Evolutionary conservation across 1,140 invertebrate genomes (phyloP).

Genomic region (Colletes latitarsis): DNA sequence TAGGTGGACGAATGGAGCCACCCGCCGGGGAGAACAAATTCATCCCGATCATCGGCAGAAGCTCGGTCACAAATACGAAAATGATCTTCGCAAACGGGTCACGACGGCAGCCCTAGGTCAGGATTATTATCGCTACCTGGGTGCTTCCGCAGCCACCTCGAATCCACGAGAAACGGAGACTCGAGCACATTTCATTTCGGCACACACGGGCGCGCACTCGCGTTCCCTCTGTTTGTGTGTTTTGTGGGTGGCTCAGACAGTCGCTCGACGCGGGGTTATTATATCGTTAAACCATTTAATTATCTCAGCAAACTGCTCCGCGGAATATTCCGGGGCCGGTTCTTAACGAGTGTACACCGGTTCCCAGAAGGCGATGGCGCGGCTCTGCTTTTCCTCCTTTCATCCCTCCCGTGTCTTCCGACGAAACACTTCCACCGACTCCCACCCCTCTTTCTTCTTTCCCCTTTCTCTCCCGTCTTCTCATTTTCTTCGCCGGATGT

Average conservation of each 20-base stretch:
- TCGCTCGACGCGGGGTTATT: constrained; percentile 77
- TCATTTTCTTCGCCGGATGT: neutral
- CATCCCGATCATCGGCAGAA: constrained; percentile 26
- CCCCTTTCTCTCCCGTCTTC: constrained; percentile 1
- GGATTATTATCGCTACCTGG: constrained; percentile 57
- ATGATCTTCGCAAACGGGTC: constrained; percentile 36
- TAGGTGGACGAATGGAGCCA: neutral
- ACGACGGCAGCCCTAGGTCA: constrained; percentile 34
- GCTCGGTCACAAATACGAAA: constrained; percentile 34
- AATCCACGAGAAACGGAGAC: constrained; percentile 29
- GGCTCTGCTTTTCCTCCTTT: constrained; percentile 3
- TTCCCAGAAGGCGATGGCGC: constrained; percentile 23
- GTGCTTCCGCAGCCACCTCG: constrained; percentile 22
- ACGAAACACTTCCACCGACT: neutral
- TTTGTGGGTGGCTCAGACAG: constrained; percentile 65
- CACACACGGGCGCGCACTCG: constrained; percentile 27
- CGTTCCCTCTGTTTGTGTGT: constrained; percentile 55
- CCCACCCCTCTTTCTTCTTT: too few relatives aligned
- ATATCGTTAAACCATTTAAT: constrained; percentile 82
- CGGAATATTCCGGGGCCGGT: constrained; percentile 74
- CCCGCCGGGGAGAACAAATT: neutral
- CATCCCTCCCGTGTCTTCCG: constrained; percentile 1
- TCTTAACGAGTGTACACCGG: constrained; percentile 72
- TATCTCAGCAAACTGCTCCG: constrained; percentile 80
- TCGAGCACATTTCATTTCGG: neutral